These are phyloP conservation scores for Drosophila sechellia DNA, from an alignment of 1,140 invertebrate species.

Conservation along the genomic window DNA sequence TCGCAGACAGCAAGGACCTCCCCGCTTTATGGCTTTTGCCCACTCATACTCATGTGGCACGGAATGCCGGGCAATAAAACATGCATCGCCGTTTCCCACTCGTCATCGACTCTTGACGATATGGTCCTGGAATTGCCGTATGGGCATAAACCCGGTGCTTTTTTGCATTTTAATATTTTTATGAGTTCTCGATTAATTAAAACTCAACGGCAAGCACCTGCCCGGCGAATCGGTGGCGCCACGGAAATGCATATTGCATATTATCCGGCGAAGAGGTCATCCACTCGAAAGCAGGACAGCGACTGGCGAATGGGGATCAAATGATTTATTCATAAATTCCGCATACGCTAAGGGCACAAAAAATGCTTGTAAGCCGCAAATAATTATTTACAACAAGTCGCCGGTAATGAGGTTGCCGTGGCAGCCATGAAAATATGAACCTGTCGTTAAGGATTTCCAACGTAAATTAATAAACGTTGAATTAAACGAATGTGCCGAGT, in stretches of 20 bases:
- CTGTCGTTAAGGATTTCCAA: conserved; percentile 31
- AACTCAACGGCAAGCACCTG: conserved; percentile 53
- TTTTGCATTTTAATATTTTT: conserved; percentile 51
- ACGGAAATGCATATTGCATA: conserved; percentile 30
- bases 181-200: conserved; percentile 68
- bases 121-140: conserved; percentile 19
- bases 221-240: background rate
- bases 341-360: conserved; percentile 51
- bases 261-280: conserved; percentile 27
- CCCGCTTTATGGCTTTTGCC: background rate
- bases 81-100: conserved; percentile 38
- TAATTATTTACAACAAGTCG: conserved; percentile 47
- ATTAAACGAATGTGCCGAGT: conserved; percentile 37
- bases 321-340: conserved; percentile 69
- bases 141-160: conserved; percentile 3
- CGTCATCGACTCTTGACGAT: conserved; percentile 40
- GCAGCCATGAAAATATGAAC: conserved; percentile 20
- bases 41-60: conserved; percentile 7
- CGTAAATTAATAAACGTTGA: conserved; percentile 53
- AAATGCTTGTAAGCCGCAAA: conserved; percentile 52
- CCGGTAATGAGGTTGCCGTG: conserved; percentile 39
- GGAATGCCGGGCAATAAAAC: conserved; percentile 33
- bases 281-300: conserved; percentile 14
- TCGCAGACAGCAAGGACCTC: background rate
- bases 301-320: conserved; percentile 29